These are phyloP conservation scores for Ephialtes manifestator DNA, from an alignment of 2,888 invertebrate species.

Conservation along the genomic window DNA sequence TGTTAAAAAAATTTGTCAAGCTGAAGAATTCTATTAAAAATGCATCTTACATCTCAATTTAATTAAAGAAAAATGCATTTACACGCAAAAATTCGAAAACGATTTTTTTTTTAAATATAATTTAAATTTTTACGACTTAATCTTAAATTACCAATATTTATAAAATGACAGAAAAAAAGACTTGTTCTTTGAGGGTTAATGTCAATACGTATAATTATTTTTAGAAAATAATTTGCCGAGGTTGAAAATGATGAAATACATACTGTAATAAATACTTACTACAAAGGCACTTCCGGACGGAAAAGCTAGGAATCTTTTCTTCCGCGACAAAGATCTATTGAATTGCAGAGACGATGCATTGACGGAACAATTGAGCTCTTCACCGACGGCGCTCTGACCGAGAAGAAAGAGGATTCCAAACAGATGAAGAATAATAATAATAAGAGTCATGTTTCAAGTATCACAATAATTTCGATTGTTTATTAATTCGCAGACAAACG, in stretches of 20 bases:
- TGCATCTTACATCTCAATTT: no score
- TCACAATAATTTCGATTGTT: neutral
- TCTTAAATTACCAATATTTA: no score
- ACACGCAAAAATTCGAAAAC: neutral
- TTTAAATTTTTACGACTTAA: no score
- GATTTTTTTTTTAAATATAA: no score
- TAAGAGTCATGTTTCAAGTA: constrained; percentile 9
- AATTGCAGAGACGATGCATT: constrained; percentile 40
- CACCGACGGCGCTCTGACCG: neutral
- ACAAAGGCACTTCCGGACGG: constrained; percentile 86
- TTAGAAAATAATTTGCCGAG: no score
- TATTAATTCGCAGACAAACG: neutral
- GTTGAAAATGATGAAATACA: neutral
- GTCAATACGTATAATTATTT: no score
- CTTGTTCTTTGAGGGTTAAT: no score
- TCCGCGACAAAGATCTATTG: constrained; percentile 79
- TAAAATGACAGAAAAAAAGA: no score
- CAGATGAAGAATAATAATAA: constrained; percentile 1
- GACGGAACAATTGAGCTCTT: constrained; percentile 38
- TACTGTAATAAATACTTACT: constrained; percentile 75
- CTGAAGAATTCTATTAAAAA: neutral
- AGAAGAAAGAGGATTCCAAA: neutral
- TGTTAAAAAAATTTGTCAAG: no score
- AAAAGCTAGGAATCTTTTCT: constrained; percentile 83
- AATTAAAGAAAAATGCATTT: neutral